Evolutionary conservation across 2,113 vertebrate genomes (phyloP), one percentile per base, ranked within the genome.

Genomic region (Varanus salvator): DNA sequence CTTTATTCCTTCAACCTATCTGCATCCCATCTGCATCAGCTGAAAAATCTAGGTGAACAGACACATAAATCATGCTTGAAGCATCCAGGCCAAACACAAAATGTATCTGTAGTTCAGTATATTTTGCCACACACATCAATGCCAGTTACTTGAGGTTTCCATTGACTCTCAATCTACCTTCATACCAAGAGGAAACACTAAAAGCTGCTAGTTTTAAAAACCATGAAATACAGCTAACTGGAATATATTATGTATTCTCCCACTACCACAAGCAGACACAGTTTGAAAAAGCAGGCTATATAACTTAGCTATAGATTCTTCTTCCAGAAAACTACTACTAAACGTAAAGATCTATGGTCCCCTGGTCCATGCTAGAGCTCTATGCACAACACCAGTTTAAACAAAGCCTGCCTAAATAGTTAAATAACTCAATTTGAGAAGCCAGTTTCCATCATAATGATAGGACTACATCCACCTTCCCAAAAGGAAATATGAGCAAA

Each of bases 21-120:
- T 34, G 64, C 60, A 50, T 85, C 23, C 29, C 69, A 74, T 27
- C 81, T 64, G 60, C 60, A 64, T 64, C 82, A 69, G 25, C 82
- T 69, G 57, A 74, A n/a, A 54, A 88, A 88, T 57, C 8, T 83
- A 44, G 60, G 29, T 52, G 60, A 68, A 50, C 6, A 69, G 60
- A 87, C 21, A 50, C 38, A 52, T 87, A 60, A 76, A 75, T 82
- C 80, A 64, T 75, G 21, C 19, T 44, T 84, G 87, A 89, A 66
- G 68, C 71, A 66, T 75, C 34, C 38, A 25, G 8, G 71, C 21
- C 38, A 84, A 54, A 64, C 72, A 84, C 54, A 84, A 5, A 74
- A 8, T 31, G 11, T 8, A 60, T 34, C 27, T 57, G 44, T 87
- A 72, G 14, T 17, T 34, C 25, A 74, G 31, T 21, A 12, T 31